Evolutionary conservation across 2,888 invertebrate species (phyloP).

Genomic region (Thelaira solivaga): DNA sequence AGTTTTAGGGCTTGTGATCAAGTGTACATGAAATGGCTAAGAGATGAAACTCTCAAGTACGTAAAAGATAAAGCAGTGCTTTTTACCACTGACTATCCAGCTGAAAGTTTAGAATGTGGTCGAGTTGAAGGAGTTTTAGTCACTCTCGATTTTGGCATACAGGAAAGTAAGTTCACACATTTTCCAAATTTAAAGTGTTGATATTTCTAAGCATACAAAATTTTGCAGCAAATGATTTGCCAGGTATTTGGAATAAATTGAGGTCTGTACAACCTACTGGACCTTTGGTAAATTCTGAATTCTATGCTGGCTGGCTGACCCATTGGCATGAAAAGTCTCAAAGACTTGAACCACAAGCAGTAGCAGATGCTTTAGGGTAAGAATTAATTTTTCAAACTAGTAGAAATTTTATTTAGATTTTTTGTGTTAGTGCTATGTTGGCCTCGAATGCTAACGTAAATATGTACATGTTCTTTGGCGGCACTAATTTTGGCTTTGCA

Average conservation of each 20-base stretch:
- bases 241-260: not conserved
- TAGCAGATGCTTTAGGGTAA: conserved; percentile 29
- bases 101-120: conserved; percentile 80
- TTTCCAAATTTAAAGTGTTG: not conserved
- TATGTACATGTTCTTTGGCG: conserved; percentile 95
- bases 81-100: conserved; percentile 89
- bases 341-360: conserved; percentile 24
- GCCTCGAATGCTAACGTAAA: conserved; percentile 82
- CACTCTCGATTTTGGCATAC: conserved; percentile 87
- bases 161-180: conserved; percentile 73
- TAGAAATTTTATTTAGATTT: too few relatives aligned
- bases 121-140: conserved; percentile 84
- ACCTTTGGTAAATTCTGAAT: conserved; percentile 29
- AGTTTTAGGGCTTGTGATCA: conserved; percentile 85
- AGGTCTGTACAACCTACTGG: conserved; percentile 33
- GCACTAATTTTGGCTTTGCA: conserved; percentile 88
- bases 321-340: conserved; percentile 34
- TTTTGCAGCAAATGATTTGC: conserved; percentile 7
- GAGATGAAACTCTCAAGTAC: conserved; percentile 80
- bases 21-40: conserved; percentile 82
- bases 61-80: conserved; percentile 79
- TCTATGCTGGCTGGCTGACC: conserved; percentile 34
- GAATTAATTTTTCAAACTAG: too few relatives aligned
- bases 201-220: not conserved
- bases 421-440: conserved; percentile 79